Percentiles rank a stretch among this genome's conserved stretches.
phyloP scores from a whole-genome alignment of 2,888 invertebrate genomes.

The Drosophila quinaria region DNA sequence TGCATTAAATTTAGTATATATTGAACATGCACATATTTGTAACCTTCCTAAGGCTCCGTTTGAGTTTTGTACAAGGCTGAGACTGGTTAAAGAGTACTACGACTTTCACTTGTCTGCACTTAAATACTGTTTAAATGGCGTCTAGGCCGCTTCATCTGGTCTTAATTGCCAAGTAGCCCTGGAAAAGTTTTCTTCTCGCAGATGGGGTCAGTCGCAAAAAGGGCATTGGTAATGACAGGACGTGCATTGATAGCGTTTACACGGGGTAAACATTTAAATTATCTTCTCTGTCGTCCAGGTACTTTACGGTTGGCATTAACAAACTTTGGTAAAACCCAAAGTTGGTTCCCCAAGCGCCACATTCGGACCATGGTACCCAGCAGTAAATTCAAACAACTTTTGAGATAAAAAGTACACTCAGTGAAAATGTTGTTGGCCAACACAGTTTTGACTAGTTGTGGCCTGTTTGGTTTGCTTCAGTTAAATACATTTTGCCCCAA shows the following conservation, averaged over 20 bases:
- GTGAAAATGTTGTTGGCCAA: conserved; percentile 28
- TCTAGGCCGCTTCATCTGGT: conserved; percentile 12
- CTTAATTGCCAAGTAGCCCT: conserved; percentile 49
- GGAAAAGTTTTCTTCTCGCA: conserved; percentile 42
- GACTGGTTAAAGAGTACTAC: neutral
- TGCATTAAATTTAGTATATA: conserved; percentile 4
- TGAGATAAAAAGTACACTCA: conserved; percentile 39
- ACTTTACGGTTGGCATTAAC: conserved; percentile 19
- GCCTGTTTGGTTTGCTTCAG: conserved; percentile 19
- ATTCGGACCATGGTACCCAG: neutral
- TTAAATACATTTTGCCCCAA: conserved; percentile 24
- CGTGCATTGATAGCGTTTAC: conserved; percentile 19
- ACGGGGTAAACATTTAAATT: conserved; percentile 34
- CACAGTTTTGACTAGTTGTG: conserved; percentile 29
- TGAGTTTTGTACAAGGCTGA: conserved; percentile 17
- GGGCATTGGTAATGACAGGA: conserved; percentile 27
- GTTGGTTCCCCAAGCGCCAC: conserved; percentile 5
- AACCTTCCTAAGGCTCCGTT: neutral
- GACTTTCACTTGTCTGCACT: conserved; percentile 12
- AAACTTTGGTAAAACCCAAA: conserved; percentile 17
- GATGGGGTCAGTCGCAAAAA: conserved; percentile 35
- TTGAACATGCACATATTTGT: neutral
- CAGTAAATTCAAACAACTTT: conserved; percentile 19
- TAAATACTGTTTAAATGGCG: conserved; percentile 13
- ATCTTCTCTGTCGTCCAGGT: neutral